phyloP scores from a whole-genome alignment of 2,888 invertebrate species.

The Brachycybe producta region DNA sequence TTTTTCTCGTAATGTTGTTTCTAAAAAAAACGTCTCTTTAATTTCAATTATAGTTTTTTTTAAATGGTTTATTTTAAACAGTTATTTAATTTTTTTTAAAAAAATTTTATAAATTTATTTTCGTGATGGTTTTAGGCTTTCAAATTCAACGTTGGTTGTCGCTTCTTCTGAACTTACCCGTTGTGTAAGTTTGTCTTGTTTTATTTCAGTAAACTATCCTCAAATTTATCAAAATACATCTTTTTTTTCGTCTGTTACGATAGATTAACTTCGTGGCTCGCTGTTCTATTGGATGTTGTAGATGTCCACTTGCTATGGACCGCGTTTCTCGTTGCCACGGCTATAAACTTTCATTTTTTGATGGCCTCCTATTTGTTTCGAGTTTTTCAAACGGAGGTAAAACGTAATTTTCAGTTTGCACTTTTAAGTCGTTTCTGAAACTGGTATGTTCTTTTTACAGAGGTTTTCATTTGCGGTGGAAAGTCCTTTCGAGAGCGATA shows the following conservation, averaged over 20 bases:
- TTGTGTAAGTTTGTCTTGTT: too few relatives aligned
- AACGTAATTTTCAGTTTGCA: neutral
- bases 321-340: constrained; percentile 9
- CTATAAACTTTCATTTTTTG: constrained; percentile 10
- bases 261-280: neutral
- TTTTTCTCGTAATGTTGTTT: too few relatives aligned
- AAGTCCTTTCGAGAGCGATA: constrained; percentile 31
- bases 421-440: neutral
- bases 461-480: constrained; percentile 52
- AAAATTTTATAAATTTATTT: too few relatives aligned
- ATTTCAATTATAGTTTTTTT: neutral
- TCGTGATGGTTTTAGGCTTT: too few relatives aligned
- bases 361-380: constrained; percentile 44
- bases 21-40: too few relatives aligned
- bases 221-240: neutral
- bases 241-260: neutral
- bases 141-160: too few relatives aligned
- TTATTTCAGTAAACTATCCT: neutral
- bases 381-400: constrained; percentile 49
- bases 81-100: too few relatives aligned
- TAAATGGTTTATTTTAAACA: neutral
- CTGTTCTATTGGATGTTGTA: constrained; percentile 7
- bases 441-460: constrained; percentile 18
- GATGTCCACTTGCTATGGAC: constrained; percentile 16
- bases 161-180: too few relatives aligned